Evolutionary conservation across 2,888 invertebrate species (phyloP), one percentile per base, ranked within the genome.

Genomic region (Amphimallon solstitiale): DNA sequence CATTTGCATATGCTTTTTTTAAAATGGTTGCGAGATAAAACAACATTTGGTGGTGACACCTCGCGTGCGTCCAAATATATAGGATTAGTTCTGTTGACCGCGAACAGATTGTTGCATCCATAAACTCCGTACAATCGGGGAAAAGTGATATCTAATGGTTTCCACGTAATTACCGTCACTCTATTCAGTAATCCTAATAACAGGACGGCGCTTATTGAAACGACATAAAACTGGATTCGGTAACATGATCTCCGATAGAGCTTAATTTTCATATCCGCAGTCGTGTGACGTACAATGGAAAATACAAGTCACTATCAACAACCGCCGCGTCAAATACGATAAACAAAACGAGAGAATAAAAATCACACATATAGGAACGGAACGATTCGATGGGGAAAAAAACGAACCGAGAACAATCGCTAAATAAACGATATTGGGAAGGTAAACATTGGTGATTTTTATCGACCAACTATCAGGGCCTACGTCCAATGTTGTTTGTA

Each of bases 121-220:
- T 59, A 43, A 59, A 38, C 12, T 40, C 14, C 14, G 15, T 10
- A 34, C 45, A 59, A 59, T 43, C 56, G 14, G 19, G 6, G 2
- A 38, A 2, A 54, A 54, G 14, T n/a, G 19, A 38, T 59, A 59
- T 59, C 56, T 59, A 59, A 59, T 45, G 56, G 43, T 59, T 59
- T 59, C 56, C 56, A 43, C 17, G 43, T 19, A 59, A 59, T 59
- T 59, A 43, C 56, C 43, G 43, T 59, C 29, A 15, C 56, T 29
- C 56, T 43, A 59, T 59, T 59, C 56, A 59, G 43, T 59, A 59
- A 59, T 59, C 38, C 43, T 17, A 34, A 59, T 59, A 40, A 59
- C 56, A 45, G n/a, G n/a, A n/a, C 45, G 4, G 3, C 14, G 29
- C 56, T 43, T 14, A 43, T 59, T 29, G 14, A 23, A 43, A 38